A percentile compares a stretch with the other conserved stretches of the same genome.
Conservation (phyloP, 1,140 invertebrate genomes). For the Panulirus ornatus region DNA sequence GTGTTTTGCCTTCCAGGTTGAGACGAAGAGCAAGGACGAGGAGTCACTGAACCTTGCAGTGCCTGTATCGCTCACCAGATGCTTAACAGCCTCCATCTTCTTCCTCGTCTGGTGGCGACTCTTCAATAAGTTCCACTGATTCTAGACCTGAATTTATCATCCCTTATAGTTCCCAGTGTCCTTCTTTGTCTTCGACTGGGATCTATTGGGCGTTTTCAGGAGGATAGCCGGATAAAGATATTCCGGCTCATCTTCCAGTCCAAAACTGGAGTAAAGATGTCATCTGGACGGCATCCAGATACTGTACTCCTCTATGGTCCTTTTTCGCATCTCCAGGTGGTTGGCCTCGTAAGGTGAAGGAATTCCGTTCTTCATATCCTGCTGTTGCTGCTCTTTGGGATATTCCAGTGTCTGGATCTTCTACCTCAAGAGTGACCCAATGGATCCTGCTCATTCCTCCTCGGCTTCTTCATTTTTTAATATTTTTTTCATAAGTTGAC, state of each 20-base stretch:
- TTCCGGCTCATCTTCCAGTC: too few species aligned
- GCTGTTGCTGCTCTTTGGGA: not conserved
- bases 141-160: not conserved
- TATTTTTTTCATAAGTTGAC: not conserved
- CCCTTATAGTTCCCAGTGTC: too few species aligned
- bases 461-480: not conserved
- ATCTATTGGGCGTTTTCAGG: too few species aligned
- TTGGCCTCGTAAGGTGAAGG: not conserved
- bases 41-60: not conserved
- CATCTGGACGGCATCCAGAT: too few species aligned
- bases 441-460: not conserved
- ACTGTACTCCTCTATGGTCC: too few species aligned
- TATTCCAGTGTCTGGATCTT: not conserved
- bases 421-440: not conserved
- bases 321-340: not conserved
- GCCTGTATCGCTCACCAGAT: slow-evolving; percentile 38
- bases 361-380: not conserved
- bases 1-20: not conserved
- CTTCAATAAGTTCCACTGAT: slow-evolving; percentile 37
- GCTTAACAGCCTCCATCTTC: slow-evolving; percentile 34
- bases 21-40: not conserved
- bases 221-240: too few species aligned
- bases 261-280: too few species aligned
- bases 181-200: too few species aligned
- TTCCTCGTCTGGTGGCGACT: slow-evolving; percentile 41